These are phyloP conservation scores for Pycnonotus jocosus DNA, from an alignment of 2,113 vertebrate species.

Conservation along the genomic window DNA sequence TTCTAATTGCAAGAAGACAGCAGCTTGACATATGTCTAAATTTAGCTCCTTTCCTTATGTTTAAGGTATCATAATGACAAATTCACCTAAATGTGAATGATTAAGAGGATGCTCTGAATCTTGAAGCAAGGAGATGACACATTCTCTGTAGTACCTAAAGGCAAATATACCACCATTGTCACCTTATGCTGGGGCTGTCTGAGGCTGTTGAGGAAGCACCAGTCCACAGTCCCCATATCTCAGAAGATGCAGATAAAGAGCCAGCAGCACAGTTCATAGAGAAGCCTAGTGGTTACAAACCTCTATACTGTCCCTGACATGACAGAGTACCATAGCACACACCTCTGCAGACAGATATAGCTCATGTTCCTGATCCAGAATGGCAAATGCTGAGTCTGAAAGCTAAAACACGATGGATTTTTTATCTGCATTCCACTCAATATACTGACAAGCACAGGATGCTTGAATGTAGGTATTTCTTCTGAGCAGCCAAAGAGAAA, in stretches of 20 bases:
- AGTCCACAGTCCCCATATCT: no score
- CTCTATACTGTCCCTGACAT: no score
- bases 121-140: background rate
- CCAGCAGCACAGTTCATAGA: background rate
- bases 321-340: background rate
- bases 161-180: background rate
- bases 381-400: background rate
- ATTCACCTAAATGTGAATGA: background rate
- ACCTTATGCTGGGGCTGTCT: background rate
- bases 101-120: background rate
- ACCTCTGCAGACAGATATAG: background rate
- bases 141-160: background rate
- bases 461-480: background rate
- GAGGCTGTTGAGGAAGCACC: background rate
- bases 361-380: background rate
- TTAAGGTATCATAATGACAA: background rate
- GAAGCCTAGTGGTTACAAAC: rapidly evolving
- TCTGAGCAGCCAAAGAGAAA: background rate
- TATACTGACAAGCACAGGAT: background rate
- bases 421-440: background rate
- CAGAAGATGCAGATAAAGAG: background rate
- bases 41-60: background rate
- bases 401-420: background rate
- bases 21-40: background rate
- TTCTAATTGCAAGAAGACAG: background rate